phyloP scores from a whole-genome alignment of 2,888 invertebrate species.

The Cephus sareptanus region DNA sequence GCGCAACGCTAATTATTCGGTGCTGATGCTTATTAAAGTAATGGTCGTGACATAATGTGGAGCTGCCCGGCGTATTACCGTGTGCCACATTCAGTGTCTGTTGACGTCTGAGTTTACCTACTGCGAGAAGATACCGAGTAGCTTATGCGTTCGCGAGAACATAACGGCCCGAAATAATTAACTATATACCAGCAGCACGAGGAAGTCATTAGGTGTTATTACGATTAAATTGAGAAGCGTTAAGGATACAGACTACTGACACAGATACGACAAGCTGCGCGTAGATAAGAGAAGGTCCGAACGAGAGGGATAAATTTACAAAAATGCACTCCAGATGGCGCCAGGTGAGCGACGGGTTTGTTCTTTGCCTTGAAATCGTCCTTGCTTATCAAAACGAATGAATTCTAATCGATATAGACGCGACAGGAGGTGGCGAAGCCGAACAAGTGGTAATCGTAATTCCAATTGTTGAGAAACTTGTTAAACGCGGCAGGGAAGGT shows the following conservation, averaged over 20 bases:
- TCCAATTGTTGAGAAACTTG: neutral
- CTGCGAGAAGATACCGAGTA: neutral
- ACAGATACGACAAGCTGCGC: neutral
- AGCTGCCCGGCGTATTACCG: slow-evolving; percentile 19
- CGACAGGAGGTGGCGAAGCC: neutral
- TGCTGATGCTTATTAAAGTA: slow-evolving; percentile 42
- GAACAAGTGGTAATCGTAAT: neutral
- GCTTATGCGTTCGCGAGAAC: slow-evolving; percentile 20
- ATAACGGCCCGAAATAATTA: slow-evolving; percentile 52
- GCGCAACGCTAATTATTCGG: slow-evolving; percentile 38
- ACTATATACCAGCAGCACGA: slow-evolving; percentile 26
- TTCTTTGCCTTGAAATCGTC: neutral
- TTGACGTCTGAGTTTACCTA: neutral
- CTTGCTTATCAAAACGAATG: neutral
- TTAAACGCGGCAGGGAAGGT: neutral
- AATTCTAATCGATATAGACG: neutral
- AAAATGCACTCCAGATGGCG: neutral
- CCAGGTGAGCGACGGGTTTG: neutral
- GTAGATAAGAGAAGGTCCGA: too few species aligned
- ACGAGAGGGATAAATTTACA: neutral
- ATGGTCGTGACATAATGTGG: slow-evolving; percentile 36
- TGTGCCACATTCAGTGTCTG: slow-evolving; percentile 30
- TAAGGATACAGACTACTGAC: slow-evolving; percentile 10
- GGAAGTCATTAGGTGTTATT: slow-evolving; percentile 46
- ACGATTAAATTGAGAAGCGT: slow-evolving; percentile 35